Evolutionary conservation across 2,888 invertebrate genomes (phyloP), one percentile per base, ranked within the genome.

Genomic region (Trilocha varians): DNA sequence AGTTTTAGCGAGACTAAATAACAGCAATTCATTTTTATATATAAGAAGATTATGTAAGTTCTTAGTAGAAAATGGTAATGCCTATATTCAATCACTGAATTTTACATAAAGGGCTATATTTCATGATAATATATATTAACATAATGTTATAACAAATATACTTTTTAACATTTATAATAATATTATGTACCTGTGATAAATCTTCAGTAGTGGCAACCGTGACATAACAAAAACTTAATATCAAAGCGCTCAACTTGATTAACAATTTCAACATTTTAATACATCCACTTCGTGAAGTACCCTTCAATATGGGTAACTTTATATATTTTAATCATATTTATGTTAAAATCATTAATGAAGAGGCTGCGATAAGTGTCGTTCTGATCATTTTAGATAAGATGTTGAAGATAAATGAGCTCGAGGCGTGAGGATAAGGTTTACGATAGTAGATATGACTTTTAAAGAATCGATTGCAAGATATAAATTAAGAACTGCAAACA

Each of bases 141-240:
- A n/a, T 11, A 16, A 18, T n/a, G 13, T n/a, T 4, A 38, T 38
- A 38, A 4, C 6, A 25, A 6, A 15, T 9, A 5, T 16, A 34
- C 5, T 36, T 32, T 9, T 41, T 16, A 8, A 15, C 17, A 40
- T 8, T 38, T 51, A 56, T 67, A 59, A 82, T 38, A 51, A 57
- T 68, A 59, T 82, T 83, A 60, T 83, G 82, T 35, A 82, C 62
- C 39, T 76, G 71, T 32, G 73, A 78, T 33, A 67, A 43, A 36
- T 59, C 66, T 13, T 66, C 62, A 39, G 72, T 70, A 36, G 49
- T 63, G 0, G 65, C 53, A 1, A 60, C 46, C 2, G 67, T 64
- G 11, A 68, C 79, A 56, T 65, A 59, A 49, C 70, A 56, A 2
- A 72, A 16, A 1, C 67, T 66, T 34, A 78, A 43, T 2, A 56